Conservation (phyloP, 2,797 vertebrate species). For the Scyliorhinus canicula region DNA sequence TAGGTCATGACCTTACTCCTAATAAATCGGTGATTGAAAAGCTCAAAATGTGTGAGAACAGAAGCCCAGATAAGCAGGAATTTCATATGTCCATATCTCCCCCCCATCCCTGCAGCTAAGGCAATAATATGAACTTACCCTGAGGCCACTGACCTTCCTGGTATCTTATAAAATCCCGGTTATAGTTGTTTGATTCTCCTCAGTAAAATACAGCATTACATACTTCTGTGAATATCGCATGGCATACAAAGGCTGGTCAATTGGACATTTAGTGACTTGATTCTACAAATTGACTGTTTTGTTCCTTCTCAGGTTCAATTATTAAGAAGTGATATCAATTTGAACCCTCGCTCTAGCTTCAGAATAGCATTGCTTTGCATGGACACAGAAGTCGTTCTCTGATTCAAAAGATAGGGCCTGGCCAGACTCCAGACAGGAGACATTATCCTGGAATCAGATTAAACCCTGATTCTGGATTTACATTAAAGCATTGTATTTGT, state of each 20-base stretch:
- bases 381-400: not conserved
- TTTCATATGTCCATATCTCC: not conserved
- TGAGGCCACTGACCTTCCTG: not conserved
- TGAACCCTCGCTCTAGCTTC: not conserved
- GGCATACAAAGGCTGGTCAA: not conserved
- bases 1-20: slow-evolving; percentile 5
- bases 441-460: not conserved
- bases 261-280: not conserved
- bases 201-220: not conserved
- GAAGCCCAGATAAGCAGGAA: not conserved
- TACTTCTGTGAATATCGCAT: not conserved
- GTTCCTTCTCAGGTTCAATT: not conserved
- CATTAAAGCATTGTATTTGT: not conserved
- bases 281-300: not conserved
- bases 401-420: not conserved
- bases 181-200: not conserved
- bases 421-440: not conserved
- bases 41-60: slow-evolving; percentile 10
- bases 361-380: not conserved
- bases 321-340: not conserved
- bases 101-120: not conserved
- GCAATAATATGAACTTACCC: not conserved
- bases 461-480: not conserved
- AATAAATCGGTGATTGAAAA: slow-evolving; percentile 27
- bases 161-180: not conserved